Evolutionary conservation across 2,113 vertebrate genomes (phyloP).

Genomic region (Brienomyrus brachyistius): DNA sequence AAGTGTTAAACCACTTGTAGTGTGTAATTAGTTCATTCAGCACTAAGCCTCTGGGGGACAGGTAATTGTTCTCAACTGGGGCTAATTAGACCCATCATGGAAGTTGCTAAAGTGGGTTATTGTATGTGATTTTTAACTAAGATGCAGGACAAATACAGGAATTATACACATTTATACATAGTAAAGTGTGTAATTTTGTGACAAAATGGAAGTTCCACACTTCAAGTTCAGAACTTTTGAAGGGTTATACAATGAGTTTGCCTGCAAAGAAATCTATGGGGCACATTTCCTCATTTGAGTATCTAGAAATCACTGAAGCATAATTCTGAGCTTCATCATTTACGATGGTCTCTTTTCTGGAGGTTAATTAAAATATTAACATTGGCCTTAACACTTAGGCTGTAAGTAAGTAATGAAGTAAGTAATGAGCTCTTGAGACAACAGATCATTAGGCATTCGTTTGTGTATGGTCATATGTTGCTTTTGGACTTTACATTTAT

Average conservation of each 20-base stretch:
- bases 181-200: not conserved
- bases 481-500: not conserved
- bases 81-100: constrained; percentile 5
- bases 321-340: not conserved
- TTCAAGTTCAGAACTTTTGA: not conserved
- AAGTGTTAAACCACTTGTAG: not conserved
- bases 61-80: constrained; percentile 10
- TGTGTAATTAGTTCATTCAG: constrained; percentile 1
- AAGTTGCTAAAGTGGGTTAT: not conserved
- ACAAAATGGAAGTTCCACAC: not conserved
- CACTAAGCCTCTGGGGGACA: not conserved
- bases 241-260: not conserved
- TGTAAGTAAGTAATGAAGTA: not conserved
- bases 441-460: not conserved
- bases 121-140: not conserved
- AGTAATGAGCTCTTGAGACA: not conserved
- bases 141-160: not conserved
- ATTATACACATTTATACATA: not conserved
- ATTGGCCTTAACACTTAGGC: not conserved
- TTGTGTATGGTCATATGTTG: not conserved
- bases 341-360: not conserved
- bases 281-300: not conserved
- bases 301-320: not conserved
- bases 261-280: not conserved
- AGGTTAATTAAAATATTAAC: not conserved